Evolutionary conservation across 2,797 vertebrate species (phyloP), one percentile per base, ranked within the genome.

Genomic region (Xyrichtys novacula): DNA sequence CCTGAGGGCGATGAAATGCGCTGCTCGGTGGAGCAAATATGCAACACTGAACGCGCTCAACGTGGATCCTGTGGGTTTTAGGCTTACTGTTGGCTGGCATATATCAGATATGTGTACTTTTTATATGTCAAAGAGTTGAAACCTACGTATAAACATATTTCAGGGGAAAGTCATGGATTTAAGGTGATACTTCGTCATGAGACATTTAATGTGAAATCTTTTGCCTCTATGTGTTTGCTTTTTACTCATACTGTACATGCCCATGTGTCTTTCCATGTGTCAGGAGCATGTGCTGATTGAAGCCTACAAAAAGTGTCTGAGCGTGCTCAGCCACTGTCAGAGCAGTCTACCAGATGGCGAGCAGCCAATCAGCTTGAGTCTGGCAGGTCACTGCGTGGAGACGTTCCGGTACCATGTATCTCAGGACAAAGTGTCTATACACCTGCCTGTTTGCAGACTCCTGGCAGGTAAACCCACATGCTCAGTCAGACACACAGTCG

Each of bases 401-500:
- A 98, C 96, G 4, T 97, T 98, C 86, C 93, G 96, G 89, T 99
- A 97, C 88, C 97, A 96, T 63, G 96, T 99, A 81, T 99, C 97
- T 77, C 96, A 99, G 89, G 96, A 98, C 81, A 97, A 96, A 90
- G 97, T 99, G 84, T 98, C 97, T 93, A 97, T 99, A 80, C 97
- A 99, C 89, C 95, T 99, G 43, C 98, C 97, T 1, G 93, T 98
- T 75, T 97, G 96, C 80, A 95, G 97, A 48, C 93, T 98, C 86
- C 93, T 99, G 76, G 96, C 97, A 94, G 96, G 97, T 98, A 29
- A 28, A 49, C 7, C 28, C 47, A 29, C 16, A n/a, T 2, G 5
- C 26, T n/a, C 46, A 48, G 3, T 5, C 7, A 8, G 23, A 47
- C 25, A 28, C 46, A 28, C 42, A 43, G 5, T 2, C 2, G 10